These are phyloP conservation scores for Therioaphis trifolii DNA, from an alignment of 2,888 invertebrate genomes.

Conservation along the genomic window DNA sequence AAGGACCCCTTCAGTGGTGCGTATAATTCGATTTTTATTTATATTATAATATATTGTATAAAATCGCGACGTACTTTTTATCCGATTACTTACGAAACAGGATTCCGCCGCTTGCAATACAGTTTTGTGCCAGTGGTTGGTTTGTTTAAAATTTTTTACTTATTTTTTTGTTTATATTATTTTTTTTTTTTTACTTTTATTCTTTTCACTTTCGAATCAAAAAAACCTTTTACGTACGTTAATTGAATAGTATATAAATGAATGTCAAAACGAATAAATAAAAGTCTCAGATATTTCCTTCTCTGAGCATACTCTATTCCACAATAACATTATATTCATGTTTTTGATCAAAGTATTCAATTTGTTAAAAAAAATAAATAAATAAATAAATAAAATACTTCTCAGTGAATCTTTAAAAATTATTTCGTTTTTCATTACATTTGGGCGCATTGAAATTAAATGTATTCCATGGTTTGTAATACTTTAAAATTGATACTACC, in stretches of 20 bases:
- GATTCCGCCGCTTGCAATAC: neutral
- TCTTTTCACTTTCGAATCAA: constrained; percentile 5
- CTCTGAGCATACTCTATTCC: neutral
- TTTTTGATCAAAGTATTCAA: neutral
- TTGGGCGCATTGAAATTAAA: no score
- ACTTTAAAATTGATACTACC: no score
- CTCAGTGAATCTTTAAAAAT: neutral
- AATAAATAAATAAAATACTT: neutral
- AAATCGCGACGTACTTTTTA: constrained; percentile 47
- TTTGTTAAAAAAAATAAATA: neutral
- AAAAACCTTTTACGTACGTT: constrained; percentile 25
- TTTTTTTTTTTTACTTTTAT: neutral
- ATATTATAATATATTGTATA: constrained; percentile 48
- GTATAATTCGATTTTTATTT: constrained; percentile 62
- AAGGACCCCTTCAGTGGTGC: constrained; percentile 54
- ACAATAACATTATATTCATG: neutral
- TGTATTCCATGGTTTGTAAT: no score
- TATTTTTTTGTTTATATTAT: constrained; percentile 18
- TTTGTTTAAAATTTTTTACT: constrained; percentile 25
- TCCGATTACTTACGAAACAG: constrained; percentile 57
- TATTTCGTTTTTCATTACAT: no score
- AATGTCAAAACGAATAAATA: constrained; percentile 36
- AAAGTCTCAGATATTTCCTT: neutral
- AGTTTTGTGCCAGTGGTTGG: neutral
- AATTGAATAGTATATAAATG: constrained; percentile 38